phyloP scores from a whole-genome alignment of 2,113 vertebrate species.

The Alosa alosa region DNA sequence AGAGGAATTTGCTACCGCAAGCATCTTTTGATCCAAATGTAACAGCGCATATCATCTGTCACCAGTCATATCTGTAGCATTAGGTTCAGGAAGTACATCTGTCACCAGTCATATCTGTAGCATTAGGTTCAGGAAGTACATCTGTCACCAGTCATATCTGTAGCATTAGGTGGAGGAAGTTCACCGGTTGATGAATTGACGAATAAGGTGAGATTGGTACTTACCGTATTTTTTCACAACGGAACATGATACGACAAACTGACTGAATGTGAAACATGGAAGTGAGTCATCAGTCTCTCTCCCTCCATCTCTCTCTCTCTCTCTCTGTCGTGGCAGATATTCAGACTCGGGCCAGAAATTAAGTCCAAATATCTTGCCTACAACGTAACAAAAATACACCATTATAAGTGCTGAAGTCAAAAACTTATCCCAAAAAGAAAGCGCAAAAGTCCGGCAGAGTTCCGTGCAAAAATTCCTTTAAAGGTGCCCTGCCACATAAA shows the following conservation, averaged over 20 bases:
- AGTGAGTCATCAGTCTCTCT: background rate
- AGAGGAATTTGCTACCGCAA: no score
- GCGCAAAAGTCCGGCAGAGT: no score
- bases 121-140: background rate
- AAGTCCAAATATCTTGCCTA: no score
- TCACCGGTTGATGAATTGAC: slow-evolving; percentile 67
- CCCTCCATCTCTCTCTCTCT: background rate
- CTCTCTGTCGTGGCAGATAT: no score
- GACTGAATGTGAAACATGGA: background rate
- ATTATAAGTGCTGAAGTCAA: no score
- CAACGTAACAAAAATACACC: no score
- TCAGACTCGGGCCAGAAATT: no score
- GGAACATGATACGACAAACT: slow-evolving; percentile 53
- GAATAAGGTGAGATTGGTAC: slow-evolving; percentile 61
- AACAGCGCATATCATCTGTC: background rate
- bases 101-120: slow-evolving; percentile 51
- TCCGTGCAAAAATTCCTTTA: no score
- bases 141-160: slow-evolving; percentile 51
- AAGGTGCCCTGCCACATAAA: no score
- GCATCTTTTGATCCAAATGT: background rate
- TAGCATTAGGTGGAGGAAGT: background rate
- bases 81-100: background rate
- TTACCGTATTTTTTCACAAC: slow-evolving; percentile 55
- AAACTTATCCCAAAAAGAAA: no score
- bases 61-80: background rate